phyloP scores from a whole-genome alignment of 1,140 invertebrate genomes.

The Psilanteris sp. region DNA sequence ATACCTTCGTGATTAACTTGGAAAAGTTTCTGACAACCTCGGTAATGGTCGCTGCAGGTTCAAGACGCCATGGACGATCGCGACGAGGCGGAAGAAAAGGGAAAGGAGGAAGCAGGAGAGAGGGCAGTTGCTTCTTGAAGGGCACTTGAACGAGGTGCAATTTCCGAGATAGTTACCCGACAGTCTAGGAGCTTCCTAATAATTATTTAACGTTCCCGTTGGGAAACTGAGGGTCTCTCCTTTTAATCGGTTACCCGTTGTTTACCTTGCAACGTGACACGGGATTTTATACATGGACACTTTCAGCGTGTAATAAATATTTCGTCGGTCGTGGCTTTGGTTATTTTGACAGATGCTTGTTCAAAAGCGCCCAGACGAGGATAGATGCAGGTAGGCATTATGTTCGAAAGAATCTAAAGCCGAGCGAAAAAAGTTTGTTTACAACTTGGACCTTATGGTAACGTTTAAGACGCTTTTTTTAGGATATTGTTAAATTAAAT shows the following conservation, averaged over 20 bases:
- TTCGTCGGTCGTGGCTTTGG: no score
- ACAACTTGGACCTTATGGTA: no score
- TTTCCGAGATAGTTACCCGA: slow-evolving; percentile 63
- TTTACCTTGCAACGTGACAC: slow-evolving; percentile 35
- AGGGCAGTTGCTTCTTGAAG: slow-evolving; percentile 59
- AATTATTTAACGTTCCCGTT: slow-evolving; percentile 62
- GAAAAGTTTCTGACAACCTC: slow-evolving; percentile 56
- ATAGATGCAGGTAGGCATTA: no score
- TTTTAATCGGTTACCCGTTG: slow-evolving; percentile 58
- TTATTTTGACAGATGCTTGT: no score
- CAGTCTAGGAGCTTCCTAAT: slow-evolving; percentile 56
- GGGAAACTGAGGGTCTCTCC: slow-evolving; percentile 36
- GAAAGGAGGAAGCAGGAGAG: slow-evolving; percentile 14
- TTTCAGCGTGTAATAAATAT: no score
- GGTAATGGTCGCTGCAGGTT: slow-evolving; percentile 50
- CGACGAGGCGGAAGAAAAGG: slow-evolving; percentile 16
- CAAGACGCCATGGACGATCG: slow-evolving; percentile 34
- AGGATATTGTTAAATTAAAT: no score
- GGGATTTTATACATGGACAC: no score
- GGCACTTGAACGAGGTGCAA: slow-evolving; percentile 63
- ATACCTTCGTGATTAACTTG: slow-evolving; percentile 56
- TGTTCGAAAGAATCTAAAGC: no score
- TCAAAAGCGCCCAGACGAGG: no score
- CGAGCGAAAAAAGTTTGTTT: no score
- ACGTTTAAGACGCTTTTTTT: no score